These are phyloP conservation scores for Philypnodon macrostomus DNA, from an alignment of 2,797 vertebrate genomes.

Conservation along the genomic window DNA sequence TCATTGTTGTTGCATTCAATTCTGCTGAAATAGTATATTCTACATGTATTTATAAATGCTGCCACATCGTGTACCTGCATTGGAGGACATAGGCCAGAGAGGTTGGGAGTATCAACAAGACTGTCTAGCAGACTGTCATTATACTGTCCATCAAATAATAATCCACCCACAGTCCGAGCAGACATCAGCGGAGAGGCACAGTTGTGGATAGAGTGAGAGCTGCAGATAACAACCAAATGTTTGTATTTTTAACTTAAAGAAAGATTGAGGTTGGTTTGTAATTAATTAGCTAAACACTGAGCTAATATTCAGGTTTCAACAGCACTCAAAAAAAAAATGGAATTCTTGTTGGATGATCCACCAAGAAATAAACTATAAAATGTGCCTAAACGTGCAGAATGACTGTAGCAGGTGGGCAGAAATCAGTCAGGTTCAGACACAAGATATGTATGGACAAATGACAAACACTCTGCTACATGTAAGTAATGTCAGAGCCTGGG, in stretches of 20 bases:
- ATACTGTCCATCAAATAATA: slow-evolving; percentile 78
- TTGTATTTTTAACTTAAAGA: background rate
- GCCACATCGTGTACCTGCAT: slow-evolving; percentile 79
- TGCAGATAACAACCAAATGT: slow-evolving; percentile 49
- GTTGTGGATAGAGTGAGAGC: slow-evolving; percentile 90
- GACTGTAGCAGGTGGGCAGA: no score
- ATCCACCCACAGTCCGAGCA: slow-evolving; percentile 63
- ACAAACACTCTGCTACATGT: no score
- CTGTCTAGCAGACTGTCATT: slow-evolving; percentile 86
- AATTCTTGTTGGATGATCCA: slow-evolving; percentile 1
- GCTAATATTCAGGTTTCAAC: background rate
- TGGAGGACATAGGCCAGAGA: slow-evolving; percentile 86
- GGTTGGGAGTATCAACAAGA: slow-evolving; percentile 77
- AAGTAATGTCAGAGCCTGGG: no score
- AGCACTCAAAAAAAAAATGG: background rate
- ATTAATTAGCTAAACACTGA: no score
- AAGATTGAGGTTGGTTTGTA: background rate
- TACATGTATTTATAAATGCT: background rate
- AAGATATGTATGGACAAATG: no score
- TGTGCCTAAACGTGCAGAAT: no score
- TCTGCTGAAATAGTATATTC: no score
- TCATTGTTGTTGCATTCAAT: no score
- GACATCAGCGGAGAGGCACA: slow-evolving; percentile 69
- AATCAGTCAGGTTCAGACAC: no score
- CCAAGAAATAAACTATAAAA: background rate